phyloP scores from a whole-genome alignment of 2,113 vertebrate species.

The Diadophis punctatus region DNA sequence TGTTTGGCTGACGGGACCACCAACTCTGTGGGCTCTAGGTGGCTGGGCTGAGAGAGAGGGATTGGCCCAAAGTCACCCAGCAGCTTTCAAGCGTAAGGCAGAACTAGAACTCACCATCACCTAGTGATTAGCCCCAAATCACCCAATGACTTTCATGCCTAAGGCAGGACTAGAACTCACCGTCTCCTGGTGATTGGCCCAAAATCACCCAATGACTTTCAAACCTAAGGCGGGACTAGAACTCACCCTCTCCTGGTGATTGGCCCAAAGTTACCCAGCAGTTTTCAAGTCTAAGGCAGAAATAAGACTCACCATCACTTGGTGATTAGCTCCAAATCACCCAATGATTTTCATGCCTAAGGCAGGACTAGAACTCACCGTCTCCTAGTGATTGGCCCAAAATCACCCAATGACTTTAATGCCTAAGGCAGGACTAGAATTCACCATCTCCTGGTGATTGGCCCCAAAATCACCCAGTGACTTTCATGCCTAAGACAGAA shows the following conservation, averaged over 20 bases:
- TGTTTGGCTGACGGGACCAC: too few relatives aligned
- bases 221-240: not conserved
- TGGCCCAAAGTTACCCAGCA: too few relatives aligned
- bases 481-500: too few relatives aligned
- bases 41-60: not conserved
- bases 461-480: too few relatives aligned
- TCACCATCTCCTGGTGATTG: too few relatives aligned
- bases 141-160: not conserved
- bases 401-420: too few relatives aligned
- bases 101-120: not conserved
- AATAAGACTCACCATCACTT: not conserved
- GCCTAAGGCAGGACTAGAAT: too few relatives aligned
- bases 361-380: too few relatives aligned
- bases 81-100: not conserved
- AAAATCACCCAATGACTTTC: not conserved
- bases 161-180: not conserved
- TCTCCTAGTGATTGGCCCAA: too few relatives aligned
- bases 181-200: not conserved
- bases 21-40: too few relatives aligned
- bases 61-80: not conserved
- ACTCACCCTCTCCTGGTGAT: not conserved
- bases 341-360: too few relatives aligned
- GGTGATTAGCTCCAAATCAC: not conserved
- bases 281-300: too few relatives aligned
- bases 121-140: not conserved